Evolutionary conservation across 2,797 vertebrate species (phyloP), one percentile per base, ranked within the genome.

Genomic region (Fringilla coelebs): DNA sequence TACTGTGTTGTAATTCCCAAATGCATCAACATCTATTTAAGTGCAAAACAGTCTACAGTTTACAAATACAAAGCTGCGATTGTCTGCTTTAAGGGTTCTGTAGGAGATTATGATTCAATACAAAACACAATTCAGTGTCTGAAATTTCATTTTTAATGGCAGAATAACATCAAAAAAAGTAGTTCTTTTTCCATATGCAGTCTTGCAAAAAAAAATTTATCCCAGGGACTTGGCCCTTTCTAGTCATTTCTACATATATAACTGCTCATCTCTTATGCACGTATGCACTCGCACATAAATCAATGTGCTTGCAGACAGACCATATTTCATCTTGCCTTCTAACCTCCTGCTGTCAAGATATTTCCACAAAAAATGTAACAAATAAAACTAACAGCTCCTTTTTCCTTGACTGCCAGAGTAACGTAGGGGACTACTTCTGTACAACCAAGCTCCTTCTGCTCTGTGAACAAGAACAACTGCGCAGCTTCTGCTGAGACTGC

Each of bases 301-400:
- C 92, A 93, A 71, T 49, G 80, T 94, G 89, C 88, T 90, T 70
- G 71, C 67, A 91, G 67, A 94, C 82, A 94, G 79, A 79, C 88
- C 87, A 61, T 94, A 94, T 93, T 97, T 96, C 88, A 91, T 95
- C 93, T 86, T 68, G 71, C 77, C 88, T 96, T 88, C 94, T 94
- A 94, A 91, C 85, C 92, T 94, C 91, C 89, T 2, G 63, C 95
- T 92, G 80, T 85, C 96, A 86, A 91, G 92, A 36, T 96, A 96
- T 52, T 94, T 85, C 83, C 77, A 84, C 60, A 79, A 74, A 95
- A 94, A 88, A 60, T 12, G 0, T 75, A 91, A 94, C 79, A 96
- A 83, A 92, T 88, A 93, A 93, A 96, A 93, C 54, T 84, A 94
- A 94, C 84, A 90, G 89, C 76, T 96, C 45, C 29, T 85, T 74